Evolutionary conservation across 2,797 vertebrate species (phyloP).

Genomic region (Cyclura pinguis): DNA sequence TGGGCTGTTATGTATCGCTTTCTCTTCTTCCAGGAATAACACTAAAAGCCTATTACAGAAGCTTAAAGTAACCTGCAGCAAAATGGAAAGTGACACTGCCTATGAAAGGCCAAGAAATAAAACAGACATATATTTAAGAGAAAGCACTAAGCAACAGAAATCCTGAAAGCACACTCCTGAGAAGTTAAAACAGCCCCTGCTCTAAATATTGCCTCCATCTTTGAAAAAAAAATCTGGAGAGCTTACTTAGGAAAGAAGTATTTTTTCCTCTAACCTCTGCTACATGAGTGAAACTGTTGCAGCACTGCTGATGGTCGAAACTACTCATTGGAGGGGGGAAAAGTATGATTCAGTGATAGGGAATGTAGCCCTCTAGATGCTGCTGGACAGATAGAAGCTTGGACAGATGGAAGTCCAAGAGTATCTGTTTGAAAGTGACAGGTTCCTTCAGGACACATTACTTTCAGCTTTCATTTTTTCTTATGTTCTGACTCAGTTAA

Average conservation of each 20-base stretch:
- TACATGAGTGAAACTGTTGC: no score
- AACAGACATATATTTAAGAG: background rate
- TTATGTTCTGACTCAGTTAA: no score
- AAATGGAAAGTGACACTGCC: background rate
- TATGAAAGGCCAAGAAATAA: slow-evolving; percentile 2
- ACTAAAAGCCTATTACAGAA: background rate
- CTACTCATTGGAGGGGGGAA: no score
- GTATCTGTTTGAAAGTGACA: no score
- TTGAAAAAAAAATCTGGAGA: background rate
- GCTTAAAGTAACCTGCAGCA: background rate
- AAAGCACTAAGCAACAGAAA: background rate
- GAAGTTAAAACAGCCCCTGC: background rate
- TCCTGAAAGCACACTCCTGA: background rate
- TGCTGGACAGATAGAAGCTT: no score
- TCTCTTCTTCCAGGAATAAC: background rate
- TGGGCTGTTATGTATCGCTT: background rate
- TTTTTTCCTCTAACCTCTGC: background rate
- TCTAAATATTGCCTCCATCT: background rate
- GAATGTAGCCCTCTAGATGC: no score
- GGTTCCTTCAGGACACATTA: no score
- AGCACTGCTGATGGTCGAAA: no score
- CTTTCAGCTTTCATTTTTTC: no score
- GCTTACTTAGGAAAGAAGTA: background rate
- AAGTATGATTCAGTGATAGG: no score
- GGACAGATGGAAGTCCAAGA: no score